Conservation (phyloP, 2,797 vertebrate species). For the Ficedula albicollis region DNA sequence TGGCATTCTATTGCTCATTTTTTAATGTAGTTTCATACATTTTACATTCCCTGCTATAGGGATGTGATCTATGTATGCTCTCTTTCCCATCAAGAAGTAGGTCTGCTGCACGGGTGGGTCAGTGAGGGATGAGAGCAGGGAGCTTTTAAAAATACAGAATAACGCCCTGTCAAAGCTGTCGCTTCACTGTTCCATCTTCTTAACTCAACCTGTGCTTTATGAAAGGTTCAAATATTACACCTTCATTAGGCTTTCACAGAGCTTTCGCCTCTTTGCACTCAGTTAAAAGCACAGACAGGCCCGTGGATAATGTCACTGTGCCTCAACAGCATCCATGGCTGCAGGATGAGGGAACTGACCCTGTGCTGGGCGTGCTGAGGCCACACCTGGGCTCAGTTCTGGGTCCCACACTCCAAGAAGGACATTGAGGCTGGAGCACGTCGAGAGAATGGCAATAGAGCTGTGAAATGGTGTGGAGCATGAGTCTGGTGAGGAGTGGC, state of each 20-base stretch:
- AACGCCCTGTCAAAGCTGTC: background rate
- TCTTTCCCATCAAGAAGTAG: background rate
- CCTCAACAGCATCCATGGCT: background rate
- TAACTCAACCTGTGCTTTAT: background rate
- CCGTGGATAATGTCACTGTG: rapidly evolving
- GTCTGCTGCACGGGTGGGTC: background rate
- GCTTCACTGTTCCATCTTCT: background rate
- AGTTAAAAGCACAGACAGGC: background rate
- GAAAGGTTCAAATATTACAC: background rate
- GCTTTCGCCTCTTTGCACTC: background rate
- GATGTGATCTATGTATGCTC: background rate
- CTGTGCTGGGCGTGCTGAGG: background rate
- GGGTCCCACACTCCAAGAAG: background rate
- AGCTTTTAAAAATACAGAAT: constrained; percentile 27
- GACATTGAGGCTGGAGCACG: background rate
- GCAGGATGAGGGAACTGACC: background rate
- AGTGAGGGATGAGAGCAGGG: background rate
- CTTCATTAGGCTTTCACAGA: background rate
- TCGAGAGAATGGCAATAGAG: background rate
- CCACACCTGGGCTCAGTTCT: background rate
- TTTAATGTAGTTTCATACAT: background rate
- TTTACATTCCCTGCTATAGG: background rate
- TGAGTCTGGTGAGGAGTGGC: background rate
- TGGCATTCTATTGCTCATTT: constrained; percentile 25
- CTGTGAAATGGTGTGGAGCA: background rate